These are phyloP conservation scores for Gymnobelideus leadbeateri DNA, from an alignment of 2,113 vertebrate species.

Conservation along the genomic window DNA sequence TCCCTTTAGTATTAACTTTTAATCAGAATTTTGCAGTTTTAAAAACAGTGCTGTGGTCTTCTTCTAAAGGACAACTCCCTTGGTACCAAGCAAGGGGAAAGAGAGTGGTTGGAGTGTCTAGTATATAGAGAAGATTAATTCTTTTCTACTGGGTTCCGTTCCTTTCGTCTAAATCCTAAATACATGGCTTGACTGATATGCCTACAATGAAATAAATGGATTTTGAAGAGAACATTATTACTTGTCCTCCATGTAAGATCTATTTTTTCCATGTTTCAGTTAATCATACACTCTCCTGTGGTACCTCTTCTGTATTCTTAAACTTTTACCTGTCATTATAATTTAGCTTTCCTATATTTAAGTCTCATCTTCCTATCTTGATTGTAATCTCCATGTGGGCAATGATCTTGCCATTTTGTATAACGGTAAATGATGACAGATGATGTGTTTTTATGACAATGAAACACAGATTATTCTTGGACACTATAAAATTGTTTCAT, in stretches of 20 bases:
- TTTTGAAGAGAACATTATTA: too few species aligned
- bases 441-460: background rate
- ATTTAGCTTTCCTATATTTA: background rate
- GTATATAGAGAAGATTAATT: background rate
- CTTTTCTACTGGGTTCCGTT: background rate
- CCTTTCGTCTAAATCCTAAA: too few species aligned
- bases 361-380: background rate
- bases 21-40: background rate
- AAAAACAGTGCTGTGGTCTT: background rate
- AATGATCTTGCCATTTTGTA: background rate
- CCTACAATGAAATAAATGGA: too few species aligned
- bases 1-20: background rate
- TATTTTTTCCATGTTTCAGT: too few species aligned
- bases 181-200: too few species aligned
- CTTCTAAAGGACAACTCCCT: background rate
- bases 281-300: too few species aligned
- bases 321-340: background rate
- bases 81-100: background rate
- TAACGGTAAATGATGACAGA: too few species aligned
- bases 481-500: background rate
- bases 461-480: background rate
- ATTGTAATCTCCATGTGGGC: background rate
- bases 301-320: background rate
- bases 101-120: background rate
- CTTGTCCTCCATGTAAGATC: too few species aligned